Conservation (phyloP, 2,888 invertebrate species). For the Eristalinus aeneus region DNA sequence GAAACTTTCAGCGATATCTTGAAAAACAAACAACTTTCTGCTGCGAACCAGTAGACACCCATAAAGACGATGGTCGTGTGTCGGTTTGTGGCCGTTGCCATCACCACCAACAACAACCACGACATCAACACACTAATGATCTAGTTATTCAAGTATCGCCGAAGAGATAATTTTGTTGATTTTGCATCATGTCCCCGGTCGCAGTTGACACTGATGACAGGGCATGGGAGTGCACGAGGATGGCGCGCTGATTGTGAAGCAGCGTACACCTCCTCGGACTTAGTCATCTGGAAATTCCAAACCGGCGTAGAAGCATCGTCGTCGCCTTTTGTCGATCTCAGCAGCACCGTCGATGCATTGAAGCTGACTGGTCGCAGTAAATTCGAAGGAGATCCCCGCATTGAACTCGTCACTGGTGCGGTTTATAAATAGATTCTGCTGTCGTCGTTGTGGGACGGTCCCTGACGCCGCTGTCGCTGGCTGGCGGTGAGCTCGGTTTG, state of each 20-base stretch:
- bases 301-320: constrained; percentile 41
- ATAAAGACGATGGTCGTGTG: neutral
- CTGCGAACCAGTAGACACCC: neutral
- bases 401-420: neutral
- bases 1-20: neutral
- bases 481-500: constrained; percentile 2
- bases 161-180: constrained; percentile 53
- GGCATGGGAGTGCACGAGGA: constrained; percentile 5
- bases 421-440: neutral
- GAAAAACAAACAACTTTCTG: constrained; percentile 11
- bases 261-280: constrained; percentile 5
- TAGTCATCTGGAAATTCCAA: constrained; percentile 53
- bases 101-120: constrained; percentile 5
- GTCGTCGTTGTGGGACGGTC: no score
- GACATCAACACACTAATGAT: constrained; percentile 24
- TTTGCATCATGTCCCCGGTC: constrained; percentile 18
- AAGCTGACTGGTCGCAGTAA: neutral
- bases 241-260: neutral
- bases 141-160: constrained; percentile 61
- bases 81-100: neutral
- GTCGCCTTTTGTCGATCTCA: neutral
- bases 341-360: neutral
- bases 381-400: neutral
- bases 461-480: neutral
- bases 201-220: constrained; percentile 25